Base-by-base conservation (phyloP, 2,888 invertebrate genomes). In the Smittia sp. region DNA sequence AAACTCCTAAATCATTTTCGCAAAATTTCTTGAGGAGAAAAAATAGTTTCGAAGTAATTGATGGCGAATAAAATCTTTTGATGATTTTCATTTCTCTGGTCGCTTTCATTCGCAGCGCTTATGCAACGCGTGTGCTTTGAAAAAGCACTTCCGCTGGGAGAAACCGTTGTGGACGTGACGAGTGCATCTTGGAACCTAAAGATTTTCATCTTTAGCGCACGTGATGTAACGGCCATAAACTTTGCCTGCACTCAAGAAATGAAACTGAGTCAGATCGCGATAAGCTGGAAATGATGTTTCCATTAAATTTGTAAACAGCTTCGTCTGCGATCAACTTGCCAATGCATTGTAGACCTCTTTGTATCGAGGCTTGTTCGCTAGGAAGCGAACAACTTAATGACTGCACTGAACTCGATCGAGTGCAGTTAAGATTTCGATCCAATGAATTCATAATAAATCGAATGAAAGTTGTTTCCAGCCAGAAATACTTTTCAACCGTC, bases 141-240 rank as follows among this genome's bases (percentile, higher is more conserved):
- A 4, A 58, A 22, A 58, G 6, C 6, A n/a, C 58, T 58, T 58
- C 58, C 58, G 58, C 15, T 46, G n/a, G n/a, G 46, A 11, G 11
- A 46, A 46, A 46, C 6, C n/a, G 46, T 46, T 46, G 46, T 41
- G 6, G 20, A 39, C 38, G 67, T 38, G 65, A 15, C 38, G 68
- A 68, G 46, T 68, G 68, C 41, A 68, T 46, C 41, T 68, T 46
- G 58, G 18, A 22, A 46, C n/a, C 46, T 2, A 15, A 46, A 46
- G 46, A 32, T 32, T 32, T 32, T 32, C 32, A 32, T 32, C 32
- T 32, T 32, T 32, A 6, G 32, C 9, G 32, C 32, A 32, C 3
- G 32, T 32, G 32, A 32, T 32, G 32, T 32, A 32, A 32, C 32
- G 32, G n/a, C n/a, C n/a, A n/a, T n/a, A n/a, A 32, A 9, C 9